phyloP scores from a whole-genome alignment of 35 echinoderm and acorn worm genomes.

The Acanthaster planci region DNA sequence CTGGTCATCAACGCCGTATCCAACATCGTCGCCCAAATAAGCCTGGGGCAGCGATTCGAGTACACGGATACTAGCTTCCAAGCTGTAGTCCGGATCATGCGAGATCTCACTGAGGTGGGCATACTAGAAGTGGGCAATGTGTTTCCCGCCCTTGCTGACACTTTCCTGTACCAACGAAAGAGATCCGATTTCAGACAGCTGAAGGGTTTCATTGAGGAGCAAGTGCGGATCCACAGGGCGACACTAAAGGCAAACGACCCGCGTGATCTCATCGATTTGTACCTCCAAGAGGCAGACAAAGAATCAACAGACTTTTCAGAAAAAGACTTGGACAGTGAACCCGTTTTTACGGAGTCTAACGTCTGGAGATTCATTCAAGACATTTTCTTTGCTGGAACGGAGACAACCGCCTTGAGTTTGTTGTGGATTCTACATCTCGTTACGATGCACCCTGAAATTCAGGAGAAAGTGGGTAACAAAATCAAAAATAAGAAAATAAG shows the following conservation, averaged over 20 bases:
- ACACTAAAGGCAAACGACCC: slow-evolving; percentile 40
- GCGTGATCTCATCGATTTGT: slow-evolving; percentile 56
- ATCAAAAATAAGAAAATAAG: too few relatives aligned
- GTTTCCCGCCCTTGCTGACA: not conserved
- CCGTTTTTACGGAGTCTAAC: too few relatives aligned
- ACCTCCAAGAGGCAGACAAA: slow-evolving; percentile 9
- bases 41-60: slow-evolving; percentile 65
- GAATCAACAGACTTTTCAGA: not conserved
- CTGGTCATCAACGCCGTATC: slow-evolving; percentile 42
- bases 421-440: too few relatives aligned
- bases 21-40: slow-evolving; percentile 68
- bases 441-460: too few relatives aligned
- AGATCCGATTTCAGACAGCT: slow-evolving; percentile 24
- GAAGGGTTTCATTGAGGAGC: slow-evolving; percentile 12
- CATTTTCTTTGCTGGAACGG: too few relatives aligned
- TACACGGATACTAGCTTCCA: slow-evolving; percentile 49
- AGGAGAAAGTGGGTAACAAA: too few relatives aligned
- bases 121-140: not conserved
- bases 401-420: too few relatives aligned
- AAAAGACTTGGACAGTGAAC: too few relatives aligned
- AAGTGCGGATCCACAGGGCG: slow-evolving; percentile 23
- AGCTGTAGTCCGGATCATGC: not conserved
- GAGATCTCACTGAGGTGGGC: not conserved
- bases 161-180: not conserved
- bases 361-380: too few relatives aligned